Conservation (phyloP, 2,888 invertebrate species). For the Amiota mariae region DNA sequence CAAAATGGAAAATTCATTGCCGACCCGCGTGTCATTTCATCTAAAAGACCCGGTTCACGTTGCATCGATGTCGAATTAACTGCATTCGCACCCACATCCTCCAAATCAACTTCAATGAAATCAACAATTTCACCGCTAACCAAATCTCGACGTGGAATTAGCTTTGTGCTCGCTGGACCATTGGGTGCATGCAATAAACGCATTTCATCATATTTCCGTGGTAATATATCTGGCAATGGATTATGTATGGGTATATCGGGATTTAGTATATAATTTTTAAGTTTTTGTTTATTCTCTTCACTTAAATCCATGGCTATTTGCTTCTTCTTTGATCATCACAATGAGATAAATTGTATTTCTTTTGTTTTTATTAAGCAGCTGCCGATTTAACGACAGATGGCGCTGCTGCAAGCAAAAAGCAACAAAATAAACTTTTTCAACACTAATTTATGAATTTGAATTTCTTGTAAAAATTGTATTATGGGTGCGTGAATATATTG, state of each 20-base stretch:
- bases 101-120: constrained; percentile 78
- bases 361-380: too few relatives aligned
- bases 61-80: constrained; percentile 86
- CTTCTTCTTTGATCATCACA: neutral
- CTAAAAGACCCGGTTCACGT: constrained; percentile 83
- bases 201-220: constrained; percentile 62
- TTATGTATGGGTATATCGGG: constrained; percentile 71
- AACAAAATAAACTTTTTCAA: neutral
- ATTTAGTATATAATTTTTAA: constrained; percentile 67
- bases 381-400: too few relatives aligned
- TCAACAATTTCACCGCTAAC: constrained; percentile 84
- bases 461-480: too few relatives aligned
- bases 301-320: constrained; percentile 7
- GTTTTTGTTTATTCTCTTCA: constrained; percentile 51
- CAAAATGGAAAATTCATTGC: constrained; percentile 89
- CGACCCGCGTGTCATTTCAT: constrained; percentile 81
- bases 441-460: too few relatives aligned
- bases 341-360: too few relatives aligned
- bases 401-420: neutral
- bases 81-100: constrained; percentile 79
- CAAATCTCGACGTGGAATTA: constrained; percentile 77
- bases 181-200: constrained; percentile 64
- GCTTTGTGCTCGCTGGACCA: constrained; percentile 67
- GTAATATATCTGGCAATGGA: constrained; percentile 68
- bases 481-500: too few relatives aligned